Evolutionary conservation across 2,797 vertebrate genomes (phyloP), one percentile per base, ranked within the genome.

Genomic region (Alfaro cultratus): DNA sequence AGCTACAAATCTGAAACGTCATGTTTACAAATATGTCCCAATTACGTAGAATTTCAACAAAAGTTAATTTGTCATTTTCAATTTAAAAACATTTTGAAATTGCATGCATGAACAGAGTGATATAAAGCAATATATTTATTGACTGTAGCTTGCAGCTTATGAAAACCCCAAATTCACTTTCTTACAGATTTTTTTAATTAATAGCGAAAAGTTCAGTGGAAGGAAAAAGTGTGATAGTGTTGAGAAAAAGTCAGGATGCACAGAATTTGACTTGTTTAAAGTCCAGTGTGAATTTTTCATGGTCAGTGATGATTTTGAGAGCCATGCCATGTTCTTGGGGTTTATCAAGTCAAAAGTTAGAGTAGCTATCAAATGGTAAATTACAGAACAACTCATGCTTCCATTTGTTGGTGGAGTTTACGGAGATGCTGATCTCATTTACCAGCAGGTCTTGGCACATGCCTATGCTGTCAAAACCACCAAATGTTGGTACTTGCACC

Each of bases 1-100:
- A 77, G 75, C 39, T 67, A 80, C 45, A 77, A n/a, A 83, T 80
- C 45, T 73, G 36, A 64, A 76, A 78, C 73, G 64, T 79, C 71
- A n/a, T 75, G 73, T 77, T 26, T 41, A 70, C 23, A 45, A 11
- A 43, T 43, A 13, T 11, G 1, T 26, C 5, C 11, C 39, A 70
- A n/a, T 43, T 36, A 67, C 11, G 16, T 55, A 10, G 12, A 62
- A 16, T 34, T 62, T 31, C 11, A 10, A 23, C 31, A 10, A 39
- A 67, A 67, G 16, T 39, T 67, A 3, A 36, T 67, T n/a, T 43
- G 67, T 45, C 6, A 43, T 6, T 43, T 57, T 57, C 26, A 26
- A 53, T 23, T 23, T 26, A 26, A 26, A 9, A 26, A 53, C 1
- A 29, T n/a, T 57, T 57, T 12, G 1, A 57, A 57, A 29, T 57